Conservation (phyloP, 2,113 vertebrate species). For the Planiliza haematocheilus region DNA sequence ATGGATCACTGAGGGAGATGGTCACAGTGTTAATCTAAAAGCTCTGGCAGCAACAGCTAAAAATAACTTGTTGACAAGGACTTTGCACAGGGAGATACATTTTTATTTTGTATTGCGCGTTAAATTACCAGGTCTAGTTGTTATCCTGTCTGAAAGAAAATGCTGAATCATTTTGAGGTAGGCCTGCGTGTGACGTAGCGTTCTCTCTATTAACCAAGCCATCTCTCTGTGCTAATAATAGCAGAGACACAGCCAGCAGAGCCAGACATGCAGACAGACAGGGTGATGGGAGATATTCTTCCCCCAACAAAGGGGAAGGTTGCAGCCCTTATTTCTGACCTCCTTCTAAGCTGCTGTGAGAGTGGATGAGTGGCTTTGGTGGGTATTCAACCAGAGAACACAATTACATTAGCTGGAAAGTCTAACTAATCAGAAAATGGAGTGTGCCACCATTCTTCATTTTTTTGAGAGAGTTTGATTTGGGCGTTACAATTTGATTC, state of each 20-base stretch:
- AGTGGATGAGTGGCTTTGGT: conserved; percentile 6
- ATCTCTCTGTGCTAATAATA: conserved; percentile 72
- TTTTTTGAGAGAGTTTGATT: conserved; percentile 23
- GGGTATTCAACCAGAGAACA: conserved; percentile 30
- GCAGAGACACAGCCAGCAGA: conserved; percentile 53
- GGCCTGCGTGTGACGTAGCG: conserved; percentile 41
- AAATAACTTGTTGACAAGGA: neutral
- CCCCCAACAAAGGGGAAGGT: conserved; percentile 44
- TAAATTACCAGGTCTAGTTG: neutral
- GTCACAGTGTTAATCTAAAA: neutral
- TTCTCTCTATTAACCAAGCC: conserved; percentile 34
- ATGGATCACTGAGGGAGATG: neutral
- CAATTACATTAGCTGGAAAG: conserved; percentile 24
- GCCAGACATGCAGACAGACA: conserved; percentile 55
- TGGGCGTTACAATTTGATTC: neutral
- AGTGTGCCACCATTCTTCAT: neutral
- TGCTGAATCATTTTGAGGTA: conserved; percentile 67
- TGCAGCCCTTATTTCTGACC: conserved; percentile 14
- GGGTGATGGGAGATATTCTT: conserved; percentile 24
- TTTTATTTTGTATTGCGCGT: neutral
- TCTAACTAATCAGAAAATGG: conserved; percentile 24
- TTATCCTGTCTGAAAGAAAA: conserved; percentile 33
- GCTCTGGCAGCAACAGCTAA: neutral
- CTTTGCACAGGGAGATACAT: neutral
- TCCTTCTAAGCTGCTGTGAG: conserved; percentile 11